Base-by-base conservation (phyloP, 2,797 vertebrate genomes). In the Vireo griseus region DNA sequence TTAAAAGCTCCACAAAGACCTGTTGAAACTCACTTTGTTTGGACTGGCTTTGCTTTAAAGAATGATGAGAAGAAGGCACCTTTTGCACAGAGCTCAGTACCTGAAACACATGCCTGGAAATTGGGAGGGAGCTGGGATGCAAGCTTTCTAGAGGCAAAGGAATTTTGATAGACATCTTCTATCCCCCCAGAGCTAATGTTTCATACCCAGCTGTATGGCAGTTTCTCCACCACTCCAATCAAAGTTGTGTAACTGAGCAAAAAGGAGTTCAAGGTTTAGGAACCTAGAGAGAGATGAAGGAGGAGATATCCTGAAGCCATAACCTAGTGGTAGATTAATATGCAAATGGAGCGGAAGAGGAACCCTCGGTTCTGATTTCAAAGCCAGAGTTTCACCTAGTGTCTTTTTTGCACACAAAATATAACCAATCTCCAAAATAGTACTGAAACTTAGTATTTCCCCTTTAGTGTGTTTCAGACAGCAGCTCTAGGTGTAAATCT, bases 181-280 rank as follows among this genome's bases (percentile, higher is more conserved):
- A 0, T 25, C 5, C 9, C 17, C 9, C 13, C 42, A 45, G 37
- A 74, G n/a, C 51, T n/a, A 67, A 31, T 0, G 1, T 71, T 55
- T 83, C 31, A 13, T 24, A 50, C 10, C 3, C 5, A 1, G 1
- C 7, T 50, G 12, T 31, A 57, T 21, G 16, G 4, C 25, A 86
- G 5, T 31, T 94, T 84, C 28, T 67, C 33, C 13, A 63, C 29
- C 3, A 6, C 13, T 74, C 15, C 29, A 62, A 17, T 9, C 6
- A 39, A 78, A 89, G 11, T 2, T 55, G 24, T 17, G n/a, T 26
- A 63, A n/a, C 35, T 37, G 5, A 48, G 15, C 15, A 71, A 76
- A 88, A 86, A 66, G 3, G 9, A 62, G 21, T 20, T 8, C 10
- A 65, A 78, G 16, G 16, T n/a, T 61, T 67, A 75, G 42, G 25